Evolutionary conservation across 2,113 vertebrate species (phyloP).

Genomic region (Corythaeola cristata): DNA sequence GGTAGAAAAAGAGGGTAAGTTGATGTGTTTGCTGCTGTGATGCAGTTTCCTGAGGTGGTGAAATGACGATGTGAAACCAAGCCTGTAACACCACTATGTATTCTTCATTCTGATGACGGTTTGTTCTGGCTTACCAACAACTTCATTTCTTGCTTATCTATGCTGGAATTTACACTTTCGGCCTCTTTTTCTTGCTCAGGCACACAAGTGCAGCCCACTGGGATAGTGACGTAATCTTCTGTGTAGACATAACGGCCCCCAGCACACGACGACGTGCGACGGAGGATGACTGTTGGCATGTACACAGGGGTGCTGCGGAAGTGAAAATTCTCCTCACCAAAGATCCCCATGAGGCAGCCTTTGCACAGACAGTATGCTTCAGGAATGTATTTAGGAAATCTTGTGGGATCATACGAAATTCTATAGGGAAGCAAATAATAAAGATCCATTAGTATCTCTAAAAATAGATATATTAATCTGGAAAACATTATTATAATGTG

Average conservation of each 20-base stretch:
- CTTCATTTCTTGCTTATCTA: conserved; percentile 74
- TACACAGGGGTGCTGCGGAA: conserved; percentile 88
- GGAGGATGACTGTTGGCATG: conserved; percentile 86
- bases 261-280: conserved; percentile 78
- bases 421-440: conserved; percentile 65
- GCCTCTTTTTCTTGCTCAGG: conserved; percentile 68
- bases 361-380: conserved; percentile 95
- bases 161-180: conserved; percentile 73
- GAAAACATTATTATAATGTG: not conserved
- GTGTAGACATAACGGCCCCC: conserved; percentile 86
- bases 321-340: conserved; percentile 79
- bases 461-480: not conserved
- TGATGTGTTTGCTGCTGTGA: not conserved
- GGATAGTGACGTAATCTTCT: conserved; percentile 87
- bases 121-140: conserved; percentile 57
- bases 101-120: conserved; percentile 41
- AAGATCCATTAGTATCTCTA: not conserved
- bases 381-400: conserved; percentile 89
- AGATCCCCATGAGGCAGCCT: conserved; percentile 85
- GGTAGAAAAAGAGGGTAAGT: not conserved
- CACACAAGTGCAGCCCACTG: conserved; percentile 93
- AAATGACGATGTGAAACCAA: not conserved
- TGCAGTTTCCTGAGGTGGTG: not conserved
- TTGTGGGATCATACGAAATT: conserved; percentile 83
- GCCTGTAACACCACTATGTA: too few relatives aligned